Evolutionary conservation across 2,113 vertebrate species (phyloP), one percentile per base, ranked within the genome.

Genomic region (Dasypus novemcinctus): DNA sequence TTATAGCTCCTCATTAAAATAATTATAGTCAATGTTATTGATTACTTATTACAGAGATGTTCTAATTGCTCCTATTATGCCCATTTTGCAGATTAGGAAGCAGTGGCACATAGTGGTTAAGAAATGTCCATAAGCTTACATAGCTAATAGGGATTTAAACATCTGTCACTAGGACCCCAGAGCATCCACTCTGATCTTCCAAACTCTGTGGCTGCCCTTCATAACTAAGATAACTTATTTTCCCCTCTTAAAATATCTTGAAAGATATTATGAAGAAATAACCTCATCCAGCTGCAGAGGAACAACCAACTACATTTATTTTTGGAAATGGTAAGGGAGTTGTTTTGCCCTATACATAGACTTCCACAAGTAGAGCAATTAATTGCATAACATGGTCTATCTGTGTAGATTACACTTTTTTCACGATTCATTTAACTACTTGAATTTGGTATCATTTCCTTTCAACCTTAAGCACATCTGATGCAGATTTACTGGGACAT

Each of bases 401-500:
- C 96, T 97, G 92, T 95, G 96, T 95, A 91, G 78, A 97, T 95
- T 96, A 93, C 63, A 95, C 88, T 91, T 97, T 95, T 95, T 97
- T 83, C 91, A 96, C 0, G 83, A 96, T 96, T 97, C 96, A 93
- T 97, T 97, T 97, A 97, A 91, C 91, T 95, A 69, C 89, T 97
- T 96, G 96, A 80, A 86, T 96, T 96, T 97, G 82, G 66, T 90
- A 95, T 96, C 89, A 94, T 97, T 97, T 98, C 57, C 91, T 96
- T 95, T 98, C 96, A 97, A 97, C 89, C 89, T 94, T 92, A 97
- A 97, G 93, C 87, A 97, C 90, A 97, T 95, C 72, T 97, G 94
- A 96, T 97, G 61, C 90, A 97, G 91, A 97, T 98, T 97, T 96
- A 93, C 87, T 93, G 75, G 91, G 95, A 93, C 71, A 94, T 69